Base-by-base conservation (phyloP, 2,888 invertebrate species). In the Alentia gelatinosa region DNA sequence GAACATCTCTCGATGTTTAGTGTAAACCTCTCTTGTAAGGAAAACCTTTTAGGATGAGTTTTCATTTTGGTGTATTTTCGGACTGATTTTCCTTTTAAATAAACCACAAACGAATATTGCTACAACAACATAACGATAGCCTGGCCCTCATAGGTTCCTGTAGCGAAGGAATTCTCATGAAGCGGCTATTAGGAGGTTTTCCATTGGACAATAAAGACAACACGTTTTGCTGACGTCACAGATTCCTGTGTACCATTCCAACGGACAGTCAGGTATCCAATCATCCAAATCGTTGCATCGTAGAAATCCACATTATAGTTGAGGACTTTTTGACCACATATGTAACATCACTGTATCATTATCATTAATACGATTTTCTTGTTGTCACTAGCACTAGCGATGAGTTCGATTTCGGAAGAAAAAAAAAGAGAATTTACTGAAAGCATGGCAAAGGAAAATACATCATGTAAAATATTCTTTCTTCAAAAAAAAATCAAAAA, bases 321-420 rank as follows among this genome's bases (percentile, higher is more conserved):
- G 23, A 30, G 68, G 68, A 26, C 30, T 19, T 9, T 68, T 68
- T 30, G 30, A 30, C n/a, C 68, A 30, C 39, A 79, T 79, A 39
- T 33, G 30, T 79, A 9, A 68, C 26, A 68, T 68, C 68, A 79
- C 39, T 79, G 79, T 79, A 37, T 39, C 79, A 79, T 79, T 35
- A 79, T 37, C 79, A 79, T 79, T 35, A 35, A 79, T 39, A 79
- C 30, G 15, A 74, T 30, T 26, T 40, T 86, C 39, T 83, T 30
- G 30, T 42, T 86, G 47, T 86, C 86, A 86, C 86, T 86, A 86
- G 86, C 86, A 86, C 86, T 86, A 86, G 86, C 86, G 47, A 86
- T 50, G 86, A 86, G 50, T 47, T 86, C 30, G 47, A 33, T 26
- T 86, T 42, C 42, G 19, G 50, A 86, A 86, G 3, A 26, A 86